phyloP scores from a whole-genome alignment of 1,140 invertebrate genomes.

The Thaumetopoea pityocampa region DNA sequence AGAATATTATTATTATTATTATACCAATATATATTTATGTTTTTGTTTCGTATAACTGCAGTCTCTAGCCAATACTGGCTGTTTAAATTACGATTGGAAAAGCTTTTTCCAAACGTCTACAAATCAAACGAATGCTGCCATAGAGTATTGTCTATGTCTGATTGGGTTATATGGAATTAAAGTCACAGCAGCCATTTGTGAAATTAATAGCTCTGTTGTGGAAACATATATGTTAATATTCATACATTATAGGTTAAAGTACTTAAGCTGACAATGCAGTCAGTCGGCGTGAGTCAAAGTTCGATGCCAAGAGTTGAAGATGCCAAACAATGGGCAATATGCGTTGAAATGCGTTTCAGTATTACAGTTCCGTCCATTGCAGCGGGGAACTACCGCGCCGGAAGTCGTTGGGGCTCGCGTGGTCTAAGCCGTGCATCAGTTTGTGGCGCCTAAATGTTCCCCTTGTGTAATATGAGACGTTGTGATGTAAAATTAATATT shows the following conservation, averaged over 20 bases:
- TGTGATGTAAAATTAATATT: too few relatives aligned
- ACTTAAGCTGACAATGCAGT: conserved; percentile 59
- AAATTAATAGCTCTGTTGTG: conserved; percentile 34
- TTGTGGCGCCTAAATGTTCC: conserved; percentile 2
- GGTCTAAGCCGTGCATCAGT: conserved; percentile 2
- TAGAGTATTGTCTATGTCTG: not conserved
- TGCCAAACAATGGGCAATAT: conserved; percentile 72
- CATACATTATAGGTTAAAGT: conserved; percentile 53
- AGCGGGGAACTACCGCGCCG: conserved; percentile 44
- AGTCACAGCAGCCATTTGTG: conserved; percentile 23
- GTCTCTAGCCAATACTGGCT: too few relatives aligned
- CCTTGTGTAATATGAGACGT: too few relatives aligned
- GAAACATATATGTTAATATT: conserved; percentile 47
- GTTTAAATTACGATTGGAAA: too few relatives aligned
- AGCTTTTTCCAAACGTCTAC: too few relatives aligned
- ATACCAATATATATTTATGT: too few relatives aligned
- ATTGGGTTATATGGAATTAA: too few relatives aligned
- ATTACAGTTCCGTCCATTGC: conserved; percentile 54
- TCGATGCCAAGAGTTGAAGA: conserved; percentile 66
- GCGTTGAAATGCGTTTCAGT: conserved; percentile 31
- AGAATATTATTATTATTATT: too few relatives aligned
- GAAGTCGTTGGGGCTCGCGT: conserved; percentile 41
- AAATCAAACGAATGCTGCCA: too few relatives aligned
- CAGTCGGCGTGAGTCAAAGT: conserved; percentile 44
- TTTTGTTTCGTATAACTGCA: too few relatives aligned